These are phyloP conservation scores for Heliconius erato DNA, from an alignment of 2,888 invertebrate genomes.

Conservation along the genomic window DNA sequence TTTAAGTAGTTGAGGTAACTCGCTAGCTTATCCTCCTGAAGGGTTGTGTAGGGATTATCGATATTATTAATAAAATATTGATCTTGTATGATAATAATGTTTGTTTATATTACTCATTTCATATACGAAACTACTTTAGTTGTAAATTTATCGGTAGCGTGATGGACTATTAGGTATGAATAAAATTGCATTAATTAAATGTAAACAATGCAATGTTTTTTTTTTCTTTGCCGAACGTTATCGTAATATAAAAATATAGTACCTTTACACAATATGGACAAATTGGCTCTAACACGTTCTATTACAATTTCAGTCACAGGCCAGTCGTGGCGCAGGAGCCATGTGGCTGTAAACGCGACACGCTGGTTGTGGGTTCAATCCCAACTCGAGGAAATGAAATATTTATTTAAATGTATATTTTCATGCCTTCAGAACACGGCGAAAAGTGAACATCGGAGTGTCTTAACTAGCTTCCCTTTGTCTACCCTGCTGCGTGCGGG, in stretches of 20 bases:
- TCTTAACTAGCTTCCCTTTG: no score
- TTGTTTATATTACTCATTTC: background rate
- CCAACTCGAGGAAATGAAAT: no score
- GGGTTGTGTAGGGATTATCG: background rate
- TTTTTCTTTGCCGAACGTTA: conserved; percentile 13
- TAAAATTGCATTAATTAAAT: background rate
- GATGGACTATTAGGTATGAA: background rate
- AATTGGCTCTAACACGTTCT: background rate
- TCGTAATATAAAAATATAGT: background rate
- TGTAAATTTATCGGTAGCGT: background rate
- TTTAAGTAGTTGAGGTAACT: background rate
- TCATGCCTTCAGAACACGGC: no score
- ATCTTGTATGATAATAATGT: background rate
- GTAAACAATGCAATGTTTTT: background rate
- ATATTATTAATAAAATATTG: background rate
- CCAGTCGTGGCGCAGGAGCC: no score
- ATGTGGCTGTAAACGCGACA: no score
- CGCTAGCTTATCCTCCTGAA: background rate
- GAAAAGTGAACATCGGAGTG: no score
- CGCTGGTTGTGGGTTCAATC: no score
- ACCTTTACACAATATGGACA: conserved; percentile 2
- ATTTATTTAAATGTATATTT: no score
- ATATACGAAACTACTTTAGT: background rate
- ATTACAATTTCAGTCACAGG: no score
- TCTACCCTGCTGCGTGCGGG: no score